Percentiles rank a stretch among this genome's conserved stretches.
phyloP scores from a whole-genome alignment of 2,797 vertebrate species.

The Chrysocyon brachyurus region DNA sequence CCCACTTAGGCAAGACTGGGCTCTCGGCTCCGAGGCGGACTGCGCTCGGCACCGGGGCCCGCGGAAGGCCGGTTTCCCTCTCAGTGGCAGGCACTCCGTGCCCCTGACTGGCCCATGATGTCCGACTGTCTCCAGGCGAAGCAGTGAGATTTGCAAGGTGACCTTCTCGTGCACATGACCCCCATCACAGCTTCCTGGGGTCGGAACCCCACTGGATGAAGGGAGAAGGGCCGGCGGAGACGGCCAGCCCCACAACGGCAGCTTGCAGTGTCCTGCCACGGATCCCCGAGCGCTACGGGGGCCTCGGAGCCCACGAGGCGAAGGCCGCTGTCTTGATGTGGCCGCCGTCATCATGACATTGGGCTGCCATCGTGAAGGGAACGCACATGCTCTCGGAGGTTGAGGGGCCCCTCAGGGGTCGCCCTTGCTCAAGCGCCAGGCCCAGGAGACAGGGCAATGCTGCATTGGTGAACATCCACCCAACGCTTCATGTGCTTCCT shows the following conservation, averaged over 20 bases:
- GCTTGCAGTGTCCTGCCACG: background rate
- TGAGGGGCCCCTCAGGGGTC: background rate
- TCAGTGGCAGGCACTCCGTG: background rate
- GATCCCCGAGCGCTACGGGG: accelerated
- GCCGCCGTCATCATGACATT: too few relatives aligned
- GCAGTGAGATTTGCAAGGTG: background rate
- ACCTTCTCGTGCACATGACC: background rate
- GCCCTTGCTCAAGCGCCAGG: background rate
- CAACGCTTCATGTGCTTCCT: accelerated
- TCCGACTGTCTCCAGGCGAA: background rate
- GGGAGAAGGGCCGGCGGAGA: background rate
- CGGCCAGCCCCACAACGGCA: too few relatives aligned
- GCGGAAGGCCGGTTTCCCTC: background rate
- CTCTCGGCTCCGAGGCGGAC: background rate
- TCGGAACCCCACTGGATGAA: background rate
- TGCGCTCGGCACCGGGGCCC: background rate
- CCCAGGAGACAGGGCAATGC: background rate
- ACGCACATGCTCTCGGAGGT: accelerated
- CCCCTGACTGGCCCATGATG: background rate
- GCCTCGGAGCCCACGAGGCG: background rate
- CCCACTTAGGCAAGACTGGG: background rate
- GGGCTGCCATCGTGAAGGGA: background rate
- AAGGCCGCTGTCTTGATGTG: background rate
- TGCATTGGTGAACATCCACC: background rate
- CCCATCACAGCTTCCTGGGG: background rate